Evolutionary conservation across 2,797 vertebrate species (phyloP).

Genomic region (Catostomus latipinnis): DNA sequence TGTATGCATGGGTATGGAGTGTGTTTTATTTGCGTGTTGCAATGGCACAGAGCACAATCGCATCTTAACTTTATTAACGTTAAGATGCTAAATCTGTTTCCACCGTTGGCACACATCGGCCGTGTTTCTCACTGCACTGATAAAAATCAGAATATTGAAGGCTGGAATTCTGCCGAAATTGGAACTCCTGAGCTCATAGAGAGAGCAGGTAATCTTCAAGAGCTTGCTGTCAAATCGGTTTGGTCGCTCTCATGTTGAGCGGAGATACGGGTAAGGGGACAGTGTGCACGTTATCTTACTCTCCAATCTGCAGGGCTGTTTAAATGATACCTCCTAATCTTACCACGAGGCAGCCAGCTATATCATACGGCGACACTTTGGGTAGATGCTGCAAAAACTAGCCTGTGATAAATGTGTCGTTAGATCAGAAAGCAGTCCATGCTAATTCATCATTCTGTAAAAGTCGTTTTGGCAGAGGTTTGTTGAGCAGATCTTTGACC

Average conservation of each 20-base stretch:
- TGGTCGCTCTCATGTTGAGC: slow-evolving; percentile 67
- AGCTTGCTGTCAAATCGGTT: slow-evolving; percentile 70
- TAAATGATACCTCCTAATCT: slow-evolving; percentile 73
- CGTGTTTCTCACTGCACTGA: slow-evolving; percentile 69
- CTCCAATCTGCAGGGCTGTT: slow-evolving; percentile 65
- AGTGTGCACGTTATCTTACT: slow-evolving; percentile 69
- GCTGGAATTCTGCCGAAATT: slow-evolving; percentile 73
- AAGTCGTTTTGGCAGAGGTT: neutral
- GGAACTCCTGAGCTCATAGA: slow-evolving; percentile 68
- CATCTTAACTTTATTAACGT: neutral
- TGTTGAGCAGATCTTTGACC: neutral
- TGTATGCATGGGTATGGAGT: neutral
- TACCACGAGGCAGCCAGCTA: slow-evolving; percentile 59
- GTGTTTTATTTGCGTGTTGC: neutral
- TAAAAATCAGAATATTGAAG: slow-evolving; percentile 76
- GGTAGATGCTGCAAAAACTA: slow-evolving; percentile 34
- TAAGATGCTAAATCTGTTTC: slow-evolving; percentile 12
- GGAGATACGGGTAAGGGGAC: slow-evolving; percentile 63
- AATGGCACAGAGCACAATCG: neutral
- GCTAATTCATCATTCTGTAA: slow-evolving; percentile 6
- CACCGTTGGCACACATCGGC: slow-evolving; percentile 47
- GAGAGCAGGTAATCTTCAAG: slow-evolving; percentile 77
- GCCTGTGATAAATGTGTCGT: slow-evolving; percentile 48
- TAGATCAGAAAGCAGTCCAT: slow-evolving; percentile 27
- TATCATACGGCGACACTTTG: slow-evolving; percentile 63